Percentiles rank a stretch among this genome's conserved stretches.
Evolutionary conservation across 2,113 vertebrate species (phyloP).

Genomic region (Oryzias curvinotus): DNA sequence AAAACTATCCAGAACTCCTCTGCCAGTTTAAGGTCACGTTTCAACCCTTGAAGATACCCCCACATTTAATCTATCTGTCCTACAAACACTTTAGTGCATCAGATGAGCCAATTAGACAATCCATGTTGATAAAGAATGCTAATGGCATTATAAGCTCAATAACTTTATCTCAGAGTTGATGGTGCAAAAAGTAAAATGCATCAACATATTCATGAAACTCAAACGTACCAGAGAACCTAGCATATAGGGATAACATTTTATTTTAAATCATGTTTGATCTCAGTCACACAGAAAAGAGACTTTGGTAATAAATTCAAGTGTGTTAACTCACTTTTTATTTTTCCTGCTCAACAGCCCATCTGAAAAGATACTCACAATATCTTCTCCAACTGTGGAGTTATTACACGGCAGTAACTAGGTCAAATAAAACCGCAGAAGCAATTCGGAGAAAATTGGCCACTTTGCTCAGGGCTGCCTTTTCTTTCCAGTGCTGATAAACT

Average conservation of each 20-base stretch:
- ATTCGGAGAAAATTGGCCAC: conserved; percentile 19
- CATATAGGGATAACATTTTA: conserved; percentile 21
- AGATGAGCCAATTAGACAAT: conserved; percentile 1
- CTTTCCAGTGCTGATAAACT: conserved; percentile 29
- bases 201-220: too few relatives aligned
- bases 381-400: conserved; percentile 9
- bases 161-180: too few relatives aligned
- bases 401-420: conserved; percentile 16
- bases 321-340: conserved; percentile 22
- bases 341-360: conserved; percentile 16
- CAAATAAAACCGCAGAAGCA: conserved; percentile 19
- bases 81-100: conserved; percentile 23
- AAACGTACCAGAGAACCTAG: conserved; percentile 26
- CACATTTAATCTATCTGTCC: conserved; percentile 19
- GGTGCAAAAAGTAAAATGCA: too few relatives aligned
- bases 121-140: conserved; percentile 3
- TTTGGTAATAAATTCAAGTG: conserved; percentile 32
- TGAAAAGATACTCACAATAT: conserved; percentile 20
- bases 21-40: conserved; percentile 40
- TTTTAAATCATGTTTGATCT: conserved; percentile 19
- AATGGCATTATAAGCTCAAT: too few relatives aligned
- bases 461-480: conserved; percentile 9
- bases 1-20: conserved; percentile 34
- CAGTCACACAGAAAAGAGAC: conserved; percentile 23
- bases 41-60: conserved; percentile 8